phyloP scores from a whole-genome alignment of 1,140 invertebrate genomes.

The Papilio dardanus region DNA sequence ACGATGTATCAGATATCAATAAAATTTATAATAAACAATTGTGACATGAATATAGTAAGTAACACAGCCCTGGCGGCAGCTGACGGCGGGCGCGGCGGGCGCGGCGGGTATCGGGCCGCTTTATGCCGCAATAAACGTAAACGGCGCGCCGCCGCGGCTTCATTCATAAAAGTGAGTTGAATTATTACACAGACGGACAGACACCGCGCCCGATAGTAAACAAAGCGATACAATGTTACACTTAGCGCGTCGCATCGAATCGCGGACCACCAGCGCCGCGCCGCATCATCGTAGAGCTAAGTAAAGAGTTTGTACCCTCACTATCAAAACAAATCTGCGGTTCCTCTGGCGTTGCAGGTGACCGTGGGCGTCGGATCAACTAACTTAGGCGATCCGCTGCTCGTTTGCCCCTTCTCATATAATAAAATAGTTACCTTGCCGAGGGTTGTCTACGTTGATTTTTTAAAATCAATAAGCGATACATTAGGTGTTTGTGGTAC shows the following conservation, averaged over 20 bases:
- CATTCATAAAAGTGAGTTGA: slow-evolving; percentile 64
- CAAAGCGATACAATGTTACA: slow-evolving; percentile 43
- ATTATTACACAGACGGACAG: slow-evolving; percentile 49
- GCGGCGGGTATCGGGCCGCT: slow-evolving; percentile 40
- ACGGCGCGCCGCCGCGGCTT: slow-evolving; percentile 45
- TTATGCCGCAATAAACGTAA: slow-evolving; percentile 58
- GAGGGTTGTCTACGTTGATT: too few species aligned
- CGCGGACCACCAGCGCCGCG: neutral
- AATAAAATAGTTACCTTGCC: too few species aligned
- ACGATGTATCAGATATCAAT: neutral
- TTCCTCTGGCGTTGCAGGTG: too few species aligned
- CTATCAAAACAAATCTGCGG: too few species aligned
- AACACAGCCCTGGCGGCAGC: slow-evolving; percentile 41
- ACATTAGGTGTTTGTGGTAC: too few species aligned
- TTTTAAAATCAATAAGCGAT: too few species aligned
- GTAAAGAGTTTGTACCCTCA: too few species aligned
- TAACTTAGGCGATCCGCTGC: too few species aligned
- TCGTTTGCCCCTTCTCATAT: too few species aligned
- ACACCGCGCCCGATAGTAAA: slow-evolving; percentile 53
- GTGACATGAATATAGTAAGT: too few species aligned
- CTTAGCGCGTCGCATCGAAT: slow-evolving; percentile 18
- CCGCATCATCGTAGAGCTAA: too few species aligned
- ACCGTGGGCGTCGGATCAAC: too few species aligned
- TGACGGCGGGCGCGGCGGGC: slow-evolving; percentile 44
- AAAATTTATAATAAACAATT: neutral